Evolutionary conservation across 2,888 invertebrate genomes (phyloP).

Genomic region (Leucoptera coffeella): DNA sequence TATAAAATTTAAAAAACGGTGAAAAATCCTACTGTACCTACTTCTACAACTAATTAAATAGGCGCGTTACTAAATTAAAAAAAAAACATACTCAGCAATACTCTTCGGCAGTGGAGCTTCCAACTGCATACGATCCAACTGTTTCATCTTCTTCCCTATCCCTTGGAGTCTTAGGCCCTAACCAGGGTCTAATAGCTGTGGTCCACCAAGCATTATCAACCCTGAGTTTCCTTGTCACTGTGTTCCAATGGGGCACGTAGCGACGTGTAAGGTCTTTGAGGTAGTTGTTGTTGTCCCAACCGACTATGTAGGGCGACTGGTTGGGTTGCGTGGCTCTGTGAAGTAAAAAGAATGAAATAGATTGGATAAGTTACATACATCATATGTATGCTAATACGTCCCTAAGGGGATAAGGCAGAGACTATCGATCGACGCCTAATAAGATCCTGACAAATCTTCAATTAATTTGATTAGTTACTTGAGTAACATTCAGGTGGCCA

Average conservation of each 20-base stretch:
- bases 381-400: no score
- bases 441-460: no score
- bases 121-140: slow-evolving; percentile 62
- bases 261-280: slow-evolving; percentile 86
- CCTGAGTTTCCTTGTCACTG: slow-evolving; percentile 72
- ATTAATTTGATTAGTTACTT: no score
- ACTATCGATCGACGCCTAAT: no score
- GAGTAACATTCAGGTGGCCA: no score
- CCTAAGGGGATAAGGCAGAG: no score
- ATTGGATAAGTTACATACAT: no score
- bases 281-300: slow-evolving; percentile 74
- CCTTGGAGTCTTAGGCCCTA: slow-evolving; percentile 43
- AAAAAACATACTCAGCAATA: slow-evolving; percentile 64
- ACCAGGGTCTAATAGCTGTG: slow-evolving; percentile 61
- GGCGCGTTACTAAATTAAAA: slow-evolving; percentile 12
- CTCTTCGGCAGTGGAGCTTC: slow-evolving; percentile 83
- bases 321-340: slow-evolving; percentile 64
- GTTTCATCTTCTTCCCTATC: slow-evolving; percentile 75
- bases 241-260: slow-evolving; percentile 83
- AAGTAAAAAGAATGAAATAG: slow-evolving; percentile 9
- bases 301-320: slow-evolving; percentile 75
- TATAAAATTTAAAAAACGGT: no score
- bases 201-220: slow-evolving; percentile 76
- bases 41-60: no score
- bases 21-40: no score